These are phyloP conservation scores for Octonoba sinensis DNA, from an alignment of 2,888 invertebrate species.

Conservation along the genomic window DNA sequence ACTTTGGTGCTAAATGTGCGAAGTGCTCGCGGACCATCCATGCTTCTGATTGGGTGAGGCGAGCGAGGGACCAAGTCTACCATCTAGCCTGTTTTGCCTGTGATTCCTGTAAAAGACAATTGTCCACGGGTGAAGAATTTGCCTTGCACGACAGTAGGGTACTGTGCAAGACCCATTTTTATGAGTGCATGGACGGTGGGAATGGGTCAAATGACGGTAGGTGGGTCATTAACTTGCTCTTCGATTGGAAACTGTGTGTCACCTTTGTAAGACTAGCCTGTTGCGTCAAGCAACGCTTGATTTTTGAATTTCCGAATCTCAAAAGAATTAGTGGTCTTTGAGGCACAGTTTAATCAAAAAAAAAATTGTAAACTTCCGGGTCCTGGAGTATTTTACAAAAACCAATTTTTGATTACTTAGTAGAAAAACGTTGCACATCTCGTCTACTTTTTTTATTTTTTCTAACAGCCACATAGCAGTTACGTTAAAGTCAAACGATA, in stretches of 20 bases:
- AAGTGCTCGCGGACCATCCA: conserved; percentile 94
- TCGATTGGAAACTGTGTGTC: conserved; percentile 15
- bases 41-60: conserved; percentile 96
- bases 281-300: too few species aligned
- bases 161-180: conserved; percentile 96
- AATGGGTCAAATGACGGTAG: conserved; percentile 84
- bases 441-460: too few species aligned
- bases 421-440: too few species aligned
- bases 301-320: too few species aligned
- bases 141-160: conserved; percentile 94
- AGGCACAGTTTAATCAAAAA: too few species aligned
- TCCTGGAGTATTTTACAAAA: too few species aligned
- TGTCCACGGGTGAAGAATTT: conserved; percentile 96
- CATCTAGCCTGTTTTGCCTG: conserved; percentile 99
- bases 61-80: conserved; percentile 90
- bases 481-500: too few species aligned
- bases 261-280: neutral
- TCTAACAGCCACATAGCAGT: too few species aligned
- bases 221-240: conserved; percentile 67
- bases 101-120: conserved; percentile 92
- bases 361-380: too few species aligned
- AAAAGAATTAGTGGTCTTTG: too few species aligned
- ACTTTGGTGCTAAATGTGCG: conserved; percentile 80
- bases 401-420: too few species aligned
- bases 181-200: conserved; percentile 90